These are phyloP conservation scores for Megalurothrips usitatus DNA, from an alignment of 2,888 invertebrate species.

Conservation along the genomic window DNA sequence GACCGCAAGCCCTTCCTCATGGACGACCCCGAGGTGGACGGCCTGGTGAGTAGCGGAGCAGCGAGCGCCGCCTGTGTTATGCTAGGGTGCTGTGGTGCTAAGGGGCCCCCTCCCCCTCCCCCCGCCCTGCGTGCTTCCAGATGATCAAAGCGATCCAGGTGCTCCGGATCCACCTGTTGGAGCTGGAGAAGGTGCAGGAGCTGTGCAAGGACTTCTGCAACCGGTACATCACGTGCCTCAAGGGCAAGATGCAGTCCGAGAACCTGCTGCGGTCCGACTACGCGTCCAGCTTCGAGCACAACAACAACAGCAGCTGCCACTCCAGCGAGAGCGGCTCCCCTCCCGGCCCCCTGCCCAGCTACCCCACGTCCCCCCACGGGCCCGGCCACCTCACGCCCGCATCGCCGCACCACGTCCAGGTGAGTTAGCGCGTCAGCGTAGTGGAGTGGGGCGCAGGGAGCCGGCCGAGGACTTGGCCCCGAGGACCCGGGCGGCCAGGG, in stretches of 20 bases:
- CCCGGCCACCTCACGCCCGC: conserved; percentile 38
- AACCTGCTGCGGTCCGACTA: conserved; percentile 78
- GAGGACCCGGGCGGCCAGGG: background rate
- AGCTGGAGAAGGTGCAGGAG: conserved; percentile 91
- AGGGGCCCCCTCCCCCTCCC: background rate
- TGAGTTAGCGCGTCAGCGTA: conserved; percentile 32
- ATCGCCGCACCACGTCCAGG: conserved; percentile 41
- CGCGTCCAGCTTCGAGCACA: conserved; percentile 46
- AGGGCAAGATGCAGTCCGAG: conserved; percentile 86
- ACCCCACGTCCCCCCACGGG: conserved; percentile 39
- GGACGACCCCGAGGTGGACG: conserved; percentile 91
- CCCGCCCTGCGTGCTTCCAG: conserved; percentile 47
- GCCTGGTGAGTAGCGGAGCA: conserved; percentile 64
- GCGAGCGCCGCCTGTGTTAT: too few relatives aligned
- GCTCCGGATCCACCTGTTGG: conserved; percentile 83
- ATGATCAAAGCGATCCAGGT: conserved; percentile 88
- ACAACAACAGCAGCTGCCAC: conserved; percentile 41
- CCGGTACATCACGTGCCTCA: conserved; percentile 84
- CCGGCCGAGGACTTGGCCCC: background rate
- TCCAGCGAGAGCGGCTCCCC: conserved; percentile 42
- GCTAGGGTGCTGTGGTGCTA: too few relatives aligned
- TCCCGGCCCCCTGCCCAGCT: conserved; percentile 37
- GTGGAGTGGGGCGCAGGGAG: background rate
- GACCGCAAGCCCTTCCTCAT: conserved; percentile 81
- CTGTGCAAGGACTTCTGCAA: conserved; percentile 92